Evolutionary conservation across 1,140 invertebrate genomes (phyloP).

Genomic region (Scylla paramamosain): DNA sequence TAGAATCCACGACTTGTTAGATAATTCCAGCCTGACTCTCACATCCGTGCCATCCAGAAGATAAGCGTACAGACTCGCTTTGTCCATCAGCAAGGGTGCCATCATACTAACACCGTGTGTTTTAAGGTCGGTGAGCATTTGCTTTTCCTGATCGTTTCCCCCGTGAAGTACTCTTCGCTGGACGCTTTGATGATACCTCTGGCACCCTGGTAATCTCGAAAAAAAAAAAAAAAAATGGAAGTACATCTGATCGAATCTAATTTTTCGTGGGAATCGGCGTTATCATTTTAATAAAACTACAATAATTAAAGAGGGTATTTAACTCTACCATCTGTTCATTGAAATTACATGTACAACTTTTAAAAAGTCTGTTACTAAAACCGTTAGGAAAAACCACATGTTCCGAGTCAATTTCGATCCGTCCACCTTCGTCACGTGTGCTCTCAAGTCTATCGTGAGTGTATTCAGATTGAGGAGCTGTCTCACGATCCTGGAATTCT

Average conservation of each 20-base stretch:
- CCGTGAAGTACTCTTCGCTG: background rate
- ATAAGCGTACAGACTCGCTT: conserved; percentile 34
- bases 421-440: background rate
- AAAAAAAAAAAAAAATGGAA: background rate
- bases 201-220: background rate
- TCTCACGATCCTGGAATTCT: background rate
- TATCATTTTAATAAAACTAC: conserved; percentile 37
- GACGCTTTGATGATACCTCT: conserved; percentile 17
- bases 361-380: conserved; percentile 32
- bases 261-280: background rate
- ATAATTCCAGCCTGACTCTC: background rate
- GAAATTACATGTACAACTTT: conserved; percentile 37
- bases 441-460: background rate
- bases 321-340: conserved; percentile 50
- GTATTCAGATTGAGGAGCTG: conserved; percentile 21
- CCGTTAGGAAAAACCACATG: conserved; percentile 26
- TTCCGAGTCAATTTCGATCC: conserved; percentile 13
- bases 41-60: background rate
- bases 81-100: background rate
- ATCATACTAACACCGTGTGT: background rate
- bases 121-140: background rate
- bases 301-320: background rate
- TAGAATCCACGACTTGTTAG: conserved; percentile 36
- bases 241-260: background rate
- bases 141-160: conserved; percentile 1